Evolutionary conservation across 2,888 invertebrate genomes (phyloP), one percentile per base, ranked within the genome.

Genomic region (Agrochola lychnidis): DNA sequence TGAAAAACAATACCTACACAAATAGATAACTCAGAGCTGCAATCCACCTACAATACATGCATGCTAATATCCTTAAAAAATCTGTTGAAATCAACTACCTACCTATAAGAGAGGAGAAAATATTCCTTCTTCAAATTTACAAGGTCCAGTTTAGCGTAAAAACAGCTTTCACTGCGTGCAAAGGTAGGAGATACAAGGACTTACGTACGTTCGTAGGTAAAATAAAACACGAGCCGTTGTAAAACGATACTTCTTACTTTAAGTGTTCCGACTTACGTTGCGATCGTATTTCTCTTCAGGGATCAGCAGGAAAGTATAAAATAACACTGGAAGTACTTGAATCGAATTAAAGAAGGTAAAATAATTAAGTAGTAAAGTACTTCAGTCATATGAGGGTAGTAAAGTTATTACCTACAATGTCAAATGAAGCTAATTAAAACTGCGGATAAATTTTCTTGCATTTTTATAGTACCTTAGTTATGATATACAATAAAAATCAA

Each of bases 161-260:
- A 83, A 80, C 77, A 80, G 61, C 66, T 75, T 73, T 71, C 64
- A 64, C 75, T 86, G 68, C 75, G 67, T 82, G 63, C 40, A 59
- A 68, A 77, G 76, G 59, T 70, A 69, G 25, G 9, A 57, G 57
- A 61, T 71, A 76, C 62, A 45, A 42, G 61, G 66, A 80, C 80
- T 80, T 73, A 74, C 56, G n/a, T 76, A 62, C 56, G 63, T 70
- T 56, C 16, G 62, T 51, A 66, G 69, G 74, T 82, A 69, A 85
- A 83, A 85, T 81, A 70, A 83, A 83, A 84, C 70, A 63, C 51
- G 63, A 66, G 67, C 19, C 36, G 30, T 66, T 83, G 84, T 83
- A 86, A 84, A 76, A 72, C 76, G 84, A 84, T 79, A 79, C 84
- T 59, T 82, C 69, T 82, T 63, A 74, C 73, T 69, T 78, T 78